Conservation (phyloP, 53 echinoderm and acorn worm species). For the Patiria pectinifera region DNA sequence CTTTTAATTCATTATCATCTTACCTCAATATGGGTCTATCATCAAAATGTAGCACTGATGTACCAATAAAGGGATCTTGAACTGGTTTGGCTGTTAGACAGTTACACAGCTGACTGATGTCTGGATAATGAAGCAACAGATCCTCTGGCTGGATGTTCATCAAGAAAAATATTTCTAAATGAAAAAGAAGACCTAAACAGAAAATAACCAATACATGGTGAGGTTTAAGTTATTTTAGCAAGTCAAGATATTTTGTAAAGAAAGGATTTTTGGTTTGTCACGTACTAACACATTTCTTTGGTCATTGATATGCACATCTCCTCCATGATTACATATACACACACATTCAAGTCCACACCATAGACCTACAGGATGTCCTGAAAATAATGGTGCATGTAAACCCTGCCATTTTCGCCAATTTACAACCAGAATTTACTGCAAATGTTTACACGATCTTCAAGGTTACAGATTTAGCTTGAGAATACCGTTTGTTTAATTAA, state of each 20-base stretch:
- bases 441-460: too few relatives aligned
- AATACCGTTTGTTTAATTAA: too few relatives aligned
- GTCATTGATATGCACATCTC: neutral
- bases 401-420: too few relatives aligned
- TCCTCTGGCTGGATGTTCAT: neutral
- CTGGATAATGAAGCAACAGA: slow-evolving; percentile 13
- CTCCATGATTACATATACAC: too few relatives aligned
- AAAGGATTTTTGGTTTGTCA: neutral
- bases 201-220: neutral
- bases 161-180: slow-evolving; percentile 13
- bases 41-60: neutral
- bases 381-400: too few relatives aligned
- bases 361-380: too few relatives aligned
- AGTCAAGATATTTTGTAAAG: neutral
- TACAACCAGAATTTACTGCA: too few relatives aligned
- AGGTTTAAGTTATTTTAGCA: neutral
- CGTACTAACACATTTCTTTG: neutral
- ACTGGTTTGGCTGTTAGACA: slow-evolving; percentile 22
- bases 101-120: neutral
- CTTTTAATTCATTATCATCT: neutral
- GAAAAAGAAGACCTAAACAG: neutral
- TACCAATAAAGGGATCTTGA: slow-evolving; percentile 25
- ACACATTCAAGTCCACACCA: too few relatives aligned
- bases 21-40: slow-evolving; percentile 18
- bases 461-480: too few relatives aligned